A percentile compares a stretch with the other conserved stretches of the same genome.
These are phyloP conservation scores for Acropora tenuis DNA, from an alignment of 64 coral and sea anemone genomes.

Conservation along the genomic window DNA sequence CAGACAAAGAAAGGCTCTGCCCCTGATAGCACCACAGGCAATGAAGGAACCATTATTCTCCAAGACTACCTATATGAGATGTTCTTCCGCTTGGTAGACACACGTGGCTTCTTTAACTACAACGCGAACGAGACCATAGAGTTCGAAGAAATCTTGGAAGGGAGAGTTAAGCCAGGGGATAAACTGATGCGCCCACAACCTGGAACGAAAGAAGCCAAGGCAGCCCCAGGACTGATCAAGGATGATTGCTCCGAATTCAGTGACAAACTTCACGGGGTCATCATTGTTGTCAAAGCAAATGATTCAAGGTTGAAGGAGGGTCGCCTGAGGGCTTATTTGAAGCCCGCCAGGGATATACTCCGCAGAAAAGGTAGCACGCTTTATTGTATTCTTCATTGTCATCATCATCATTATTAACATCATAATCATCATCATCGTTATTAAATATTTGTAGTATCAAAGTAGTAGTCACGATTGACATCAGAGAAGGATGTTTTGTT, in stretches of 20 bases:
- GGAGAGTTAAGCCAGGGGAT: conserved; percentile 53
- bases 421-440: too few relatives aligned
- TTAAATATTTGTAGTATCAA: too few relatives aligned
- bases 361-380: conserved; percentile 26
- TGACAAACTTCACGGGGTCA: conserved; percentile 54
- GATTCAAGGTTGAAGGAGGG: conserved; percentile 43
- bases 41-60: conserved; percentile 54
- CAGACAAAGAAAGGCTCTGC: conserved; percentile 43
- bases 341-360: conserved; percentile 43
- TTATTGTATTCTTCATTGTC: too few relatives aligned
- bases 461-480: too few relatives aligned
- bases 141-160: conserved; percentile 54
- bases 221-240: background rate
- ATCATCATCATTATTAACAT: too few relatives aligned
- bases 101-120: conserved; percentile 66
- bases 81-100: conserved; percentile 71
- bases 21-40: conserved; percentile 32
- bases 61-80: conserved; percentile 67
- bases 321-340: conserved; percentile 51
- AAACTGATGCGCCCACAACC: background rate
- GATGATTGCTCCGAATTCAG: background rate
- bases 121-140: conserved; percentile 44
- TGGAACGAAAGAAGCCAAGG: background rate
- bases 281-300: conserved; percentile 58
- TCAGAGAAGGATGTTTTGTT: too few relatives aligned